Conservation (phyloP, 2,888 invertebrate species). For the Dynastes hyllus region DNA sequence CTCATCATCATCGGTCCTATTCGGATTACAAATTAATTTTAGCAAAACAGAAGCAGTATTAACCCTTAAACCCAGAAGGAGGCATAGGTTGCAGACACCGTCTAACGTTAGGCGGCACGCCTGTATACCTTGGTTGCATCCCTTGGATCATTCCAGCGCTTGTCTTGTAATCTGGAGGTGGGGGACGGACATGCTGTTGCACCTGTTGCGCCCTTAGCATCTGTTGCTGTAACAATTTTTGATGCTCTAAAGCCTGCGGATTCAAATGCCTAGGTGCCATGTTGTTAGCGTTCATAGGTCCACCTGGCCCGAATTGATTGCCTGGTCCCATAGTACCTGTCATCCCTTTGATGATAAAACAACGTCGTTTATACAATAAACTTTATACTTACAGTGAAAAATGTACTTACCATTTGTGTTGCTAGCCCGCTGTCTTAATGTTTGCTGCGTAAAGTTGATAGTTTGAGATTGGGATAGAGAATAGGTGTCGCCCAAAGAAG, state of each 20-base stretch:
- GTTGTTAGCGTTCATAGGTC: conserved; percentile 54
- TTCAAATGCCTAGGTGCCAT: conserved; percentile 61
- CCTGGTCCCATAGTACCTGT: conserved; percentile 58
- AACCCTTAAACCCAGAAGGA: conserved; percentile 73
- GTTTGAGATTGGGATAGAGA: conserved; percentile 89
- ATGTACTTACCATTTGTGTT: conserved; percentile 62
- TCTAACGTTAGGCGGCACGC: conserved; percentile 72
- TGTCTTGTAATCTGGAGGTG: conserved; percentile 90
- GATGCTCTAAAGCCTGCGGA: conserved; percentile 67
- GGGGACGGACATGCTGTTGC: conserved; percentile 76
- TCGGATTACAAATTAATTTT: conserved; percentile 29
- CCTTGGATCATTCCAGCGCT: conserved; percentile 73
- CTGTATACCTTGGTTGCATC: conserved; percentile 68
- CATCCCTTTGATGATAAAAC: conserved; percentile 54
- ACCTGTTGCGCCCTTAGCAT: conserved; percentile 75
- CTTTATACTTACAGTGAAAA: too few species aligned
- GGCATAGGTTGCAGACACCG: conserved; percentile 81
- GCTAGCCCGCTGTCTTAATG: conserved; percentile 75
- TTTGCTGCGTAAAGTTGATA: conserved; percentile 88
- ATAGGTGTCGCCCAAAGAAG: conserved; percentile 74
- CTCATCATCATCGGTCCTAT: conserved; percentile 83
- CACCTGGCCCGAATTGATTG: conserved; percentile 49
- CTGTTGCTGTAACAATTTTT: conserved; percentile 72
- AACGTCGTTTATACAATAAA: too few species aligned
- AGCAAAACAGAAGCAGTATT: neutral